Conservation (phyloP, 2,113 vertebrate species). For the Zonotrichia leucophrys region DNA sequence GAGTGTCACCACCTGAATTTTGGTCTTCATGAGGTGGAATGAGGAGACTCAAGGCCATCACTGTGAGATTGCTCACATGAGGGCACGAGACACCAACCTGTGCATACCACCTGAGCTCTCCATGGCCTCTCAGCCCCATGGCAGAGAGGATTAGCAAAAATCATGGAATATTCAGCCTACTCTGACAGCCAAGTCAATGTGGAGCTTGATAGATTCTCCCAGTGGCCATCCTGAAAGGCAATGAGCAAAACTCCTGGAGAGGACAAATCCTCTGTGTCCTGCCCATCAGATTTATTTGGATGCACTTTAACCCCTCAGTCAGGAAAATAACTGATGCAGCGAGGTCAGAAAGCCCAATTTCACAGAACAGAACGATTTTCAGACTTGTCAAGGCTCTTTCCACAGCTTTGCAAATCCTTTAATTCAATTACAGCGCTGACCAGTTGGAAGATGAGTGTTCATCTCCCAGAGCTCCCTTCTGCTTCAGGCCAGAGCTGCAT, state of each 20-base stretch:
- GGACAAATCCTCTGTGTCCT: neutral
- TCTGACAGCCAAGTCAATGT: neutral
- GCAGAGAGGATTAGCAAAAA: neutral
- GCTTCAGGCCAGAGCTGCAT: neutral
- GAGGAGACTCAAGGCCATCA: neutral
- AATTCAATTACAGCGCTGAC: constrained; percentile 41
- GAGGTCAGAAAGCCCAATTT: neutral
- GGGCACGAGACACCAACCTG: neutral
- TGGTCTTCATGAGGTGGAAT: neutral
- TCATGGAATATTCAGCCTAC: neutral
- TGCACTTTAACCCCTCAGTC: neutral
- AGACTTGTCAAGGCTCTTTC: neutral
- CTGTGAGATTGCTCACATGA: fast-evolving
- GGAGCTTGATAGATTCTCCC: neutral
- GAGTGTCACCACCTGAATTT: neutral
- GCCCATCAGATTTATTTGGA: neutral
- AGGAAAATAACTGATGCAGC: neutral
- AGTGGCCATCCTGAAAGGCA: neutral
- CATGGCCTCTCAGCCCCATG: neutral
- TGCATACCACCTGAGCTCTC: neutral
- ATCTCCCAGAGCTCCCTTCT: neutral
- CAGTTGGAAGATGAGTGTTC: neutral
- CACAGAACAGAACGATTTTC: neutral
- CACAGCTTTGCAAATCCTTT: constrained; percentile 25
- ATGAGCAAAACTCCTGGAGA: neutral